Conservation (phyloP, 2,888 invertebrate species). For the Conomelus anceps region DNA sequence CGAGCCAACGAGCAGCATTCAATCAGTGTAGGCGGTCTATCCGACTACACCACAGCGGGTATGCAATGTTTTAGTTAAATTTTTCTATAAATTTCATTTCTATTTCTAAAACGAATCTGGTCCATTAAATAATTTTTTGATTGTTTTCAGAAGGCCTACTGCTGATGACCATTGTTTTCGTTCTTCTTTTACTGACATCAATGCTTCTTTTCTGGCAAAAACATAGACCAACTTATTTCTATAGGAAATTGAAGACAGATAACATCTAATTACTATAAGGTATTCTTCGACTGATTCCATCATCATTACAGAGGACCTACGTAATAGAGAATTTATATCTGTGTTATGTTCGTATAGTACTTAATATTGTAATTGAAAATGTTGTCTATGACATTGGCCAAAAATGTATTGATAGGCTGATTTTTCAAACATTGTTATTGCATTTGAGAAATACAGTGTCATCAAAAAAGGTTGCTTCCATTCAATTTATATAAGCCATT, state of each 20-base stretch:
- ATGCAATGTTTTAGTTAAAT: too few relatives aligned
- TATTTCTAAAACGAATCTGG: neutral
- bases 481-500: too few relatives aligned
- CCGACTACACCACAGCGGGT: too few relatives aligned
- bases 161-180: neutral
- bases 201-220: constrained; percentile 4
- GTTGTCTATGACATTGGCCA: neutral
- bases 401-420: neutral
- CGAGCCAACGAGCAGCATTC: too few relatives aligned
- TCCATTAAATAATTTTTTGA: neutral
- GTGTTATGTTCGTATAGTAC: neutral
- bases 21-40: too few relatives aligned
- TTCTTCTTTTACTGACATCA: neutral
- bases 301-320: too few relatives aligned
- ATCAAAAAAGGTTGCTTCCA: too few relatives aligned
- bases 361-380: neutral
- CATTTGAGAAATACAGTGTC: too few relatives aligned
- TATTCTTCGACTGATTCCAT: neutral
- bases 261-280: neutral
- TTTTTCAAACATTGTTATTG: too few relatives aligned
- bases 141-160: constrained; percentile 1
- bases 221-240: neutral
- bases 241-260: neutral
- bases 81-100: too few relatives aligned
- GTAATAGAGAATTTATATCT: too few relatives aligned